Evolutionary conservation across 2,113 vertebrate species (phyloP), one percentile per base, ranked within the genome.

Genomic region (Todiramphus chloris): DNA sequence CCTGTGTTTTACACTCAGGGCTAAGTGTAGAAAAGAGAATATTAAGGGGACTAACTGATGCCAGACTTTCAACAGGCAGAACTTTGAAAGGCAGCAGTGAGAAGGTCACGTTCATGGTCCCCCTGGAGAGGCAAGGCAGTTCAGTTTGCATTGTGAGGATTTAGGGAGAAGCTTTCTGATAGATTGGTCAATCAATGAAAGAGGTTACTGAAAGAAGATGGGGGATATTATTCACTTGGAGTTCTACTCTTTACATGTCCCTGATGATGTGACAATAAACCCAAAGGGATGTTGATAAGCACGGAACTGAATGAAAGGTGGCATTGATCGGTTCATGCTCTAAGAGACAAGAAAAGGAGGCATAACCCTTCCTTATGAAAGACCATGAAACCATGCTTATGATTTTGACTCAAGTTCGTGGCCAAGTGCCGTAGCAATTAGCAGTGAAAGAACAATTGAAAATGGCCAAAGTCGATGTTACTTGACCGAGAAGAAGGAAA

Each of bases 401-500:
- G 28, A 60, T 82, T 89, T 92, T 37, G 27, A 92, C 55, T 76
- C 66, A 84, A 66, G 64, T 91, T 89, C 86, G 79, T 4, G 1
- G 86, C 89, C 94, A 96, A 93, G 41, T 55, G 53, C 41, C 0
- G 0, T 94, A 93, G 89, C 69, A 93, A 92, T 96, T 87, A 92
- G 33, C 74, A 69, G 70, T 50, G 69, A 87, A 95, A 93, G 58
- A 97, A 95, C 94, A 97, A 94, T 76, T 95, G 94, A 79, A 94
- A 94, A 79, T 82, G 37, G 58, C 74, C 56, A 60, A 94, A 89
- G 76, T 83, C 0, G 0, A 77, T 89, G 87, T 92, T 76, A 90
- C 39, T 93, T 88, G 74, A 93, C 81, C 0, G 1, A 92, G 64
- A 74, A 95, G 73, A 88, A 94, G 91, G 92, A 96, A 97, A 95